These are phyloP conservation scores for Zapornia atra DNA, from an alignment of 2,113 vertebrate genomes.

Conservation along the genomic window DNA sequence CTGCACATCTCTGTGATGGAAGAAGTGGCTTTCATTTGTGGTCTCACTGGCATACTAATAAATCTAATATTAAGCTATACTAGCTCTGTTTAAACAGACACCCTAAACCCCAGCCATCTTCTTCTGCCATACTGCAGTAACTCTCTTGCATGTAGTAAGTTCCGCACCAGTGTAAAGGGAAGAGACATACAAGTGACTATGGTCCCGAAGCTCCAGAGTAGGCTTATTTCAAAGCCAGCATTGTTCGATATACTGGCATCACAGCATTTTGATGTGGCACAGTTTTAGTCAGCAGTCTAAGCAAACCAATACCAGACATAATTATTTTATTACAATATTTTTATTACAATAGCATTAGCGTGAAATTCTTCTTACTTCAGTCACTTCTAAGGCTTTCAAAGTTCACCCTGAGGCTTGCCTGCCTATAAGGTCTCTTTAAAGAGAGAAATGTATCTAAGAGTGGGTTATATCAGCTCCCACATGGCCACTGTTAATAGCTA, in stretches of 20 bases:
- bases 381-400: neutral
- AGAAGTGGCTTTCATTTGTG: neutral
- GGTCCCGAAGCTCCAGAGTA: neutral
- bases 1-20: neutral
- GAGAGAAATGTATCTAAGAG: neutral
- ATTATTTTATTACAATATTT: conserved; percentile 19
- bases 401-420: neutral
- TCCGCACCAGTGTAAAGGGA: neutral
- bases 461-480: neutral
- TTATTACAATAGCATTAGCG: neutral
- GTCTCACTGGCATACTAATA: neutral
- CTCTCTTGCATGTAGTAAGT: neutral
- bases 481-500: neutral
- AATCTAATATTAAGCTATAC: neutral
- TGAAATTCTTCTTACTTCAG: conserved; percentile 4
- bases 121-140: neutral
- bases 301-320: neutral
- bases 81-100: neutral
- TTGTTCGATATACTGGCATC: neutral
- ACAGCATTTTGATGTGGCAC: neutral
- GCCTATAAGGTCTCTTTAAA: neutral
- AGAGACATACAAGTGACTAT: neutral
- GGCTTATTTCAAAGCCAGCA: neutral
- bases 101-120: neutral
- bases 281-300: neutral